A percentile compares a stretch with the other conserved stretches of the same genome.
phyloP scores from a whole-genome alignment of 2,888 invertebrate species.

The Elegia similella region DNA sequence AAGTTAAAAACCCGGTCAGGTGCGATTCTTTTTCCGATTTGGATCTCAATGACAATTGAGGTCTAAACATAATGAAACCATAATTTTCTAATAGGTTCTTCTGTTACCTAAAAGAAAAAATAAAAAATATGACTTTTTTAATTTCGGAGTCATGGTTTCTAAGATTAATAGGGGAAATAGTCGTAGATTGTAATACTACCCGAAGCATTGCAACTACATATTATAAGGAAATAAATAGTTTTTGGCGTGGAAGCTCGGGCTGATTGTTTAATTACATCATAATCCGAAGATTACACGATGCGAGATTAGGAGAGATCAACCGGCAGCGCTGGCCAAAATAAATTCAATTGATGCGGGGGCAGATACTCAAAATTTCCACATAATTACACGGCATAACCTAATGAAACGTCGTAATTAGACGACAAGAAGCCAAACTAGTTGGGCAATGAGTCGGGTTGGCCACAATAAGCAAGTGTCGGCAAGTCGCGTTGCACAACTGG shows the following conservation, averaged over 20 bases:
- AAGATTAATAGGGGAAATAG: no score
- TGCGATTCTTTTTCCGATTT: no score
- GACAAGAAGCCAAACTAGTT: conserved; percentile 74
- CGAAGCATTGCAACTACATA: no score
- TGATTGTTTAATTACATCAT: not conserved
- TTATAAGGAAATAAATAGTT: not conserved
- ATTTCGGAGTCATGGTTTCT: no score
- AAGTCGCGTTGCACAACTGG: conserved; percentile 74
- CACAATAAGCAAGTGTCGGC: conserved; percentile 78
- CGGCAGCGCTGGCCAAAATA: conserved; percentile 17
- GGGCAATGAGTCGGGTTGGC: conserved; percentile 68
- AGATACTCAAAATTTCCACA: conserved; percentile 39
- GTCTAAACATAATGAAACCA: no score
- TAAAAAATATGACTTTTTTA: no score
- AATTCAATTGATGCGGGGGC: conserved; percentile 14
- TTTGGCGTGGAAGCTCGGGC: not conserved
- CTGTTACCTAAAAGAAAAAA: no score
- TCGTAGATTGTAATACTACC: no score
- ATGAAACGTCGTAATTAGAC: conserved; percentile 70
- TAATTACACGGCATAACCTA: conserved; percentile 53
- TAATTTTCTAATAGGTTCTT: no score
- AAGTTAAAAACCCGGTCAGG: no score
- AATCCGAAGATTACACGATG: conserved; percentile 2
- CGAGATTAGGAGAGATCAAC: not conserved
- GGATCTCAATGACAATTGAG: no score